Evolutionary conservation across 2,113 vertebrate genomes (phyloP).

Genomic region (Lampris incognitus): DNA sequence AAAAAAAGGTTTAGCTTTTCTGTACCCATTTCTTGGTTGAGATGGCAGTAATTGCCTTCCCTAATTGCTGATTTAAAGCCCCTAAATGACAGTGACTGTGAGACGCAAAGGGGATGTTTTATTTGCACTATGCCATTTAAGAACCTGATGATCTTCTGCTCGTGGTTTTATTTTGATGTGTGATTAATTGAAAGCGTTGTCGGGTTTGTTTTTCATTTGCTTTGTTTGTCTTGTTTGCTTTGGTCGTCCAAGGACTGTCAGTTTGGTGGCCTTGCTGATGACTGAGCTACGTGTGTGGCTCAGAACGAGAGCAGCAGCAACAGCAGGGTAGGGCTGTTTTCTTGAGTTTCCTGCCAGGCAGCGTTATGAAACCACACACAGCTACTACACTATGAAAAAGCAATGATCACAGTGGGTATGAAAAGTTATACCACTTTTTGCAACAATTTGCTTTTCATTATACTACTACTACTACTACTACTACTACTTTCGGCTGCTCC

Average conservation of each 20-base stretch:
- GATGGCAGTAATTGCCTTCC: constrained; percentile 31
- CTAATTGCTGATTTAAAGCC: constrained; percentile 33
- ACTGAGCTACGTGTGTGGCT: constrained; percentile 9
- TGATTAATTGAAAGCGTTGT: constrained; percentile 12
- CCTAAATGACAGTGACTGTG: constrained; percentile 25
- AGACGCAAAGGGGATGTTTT: constrained; percentile 16
- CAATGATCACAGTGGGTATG: too few species aligned
- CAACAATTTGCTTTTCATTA: too few species aligned
- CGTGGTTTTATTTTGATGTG: constrained; percentile 16
- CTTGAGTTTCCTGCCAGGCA: neutral
- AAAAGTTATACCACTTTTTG: too few species aligned
- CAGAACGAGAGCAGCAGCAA: neutral
- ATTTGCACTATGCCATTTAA: constrained; percentile 18
- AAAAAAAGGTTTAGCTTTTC: constrained; percentile 9
- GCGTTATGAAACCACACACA: neutral
- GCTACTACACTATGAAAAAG: neutral
- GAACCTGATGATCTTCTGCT: too few species aligned
- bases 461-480: too few species aligned
- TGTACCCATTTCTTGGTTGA: constrained; percentile 46
- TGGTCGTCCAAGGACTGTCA: neutral
- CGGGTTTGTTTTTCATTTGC: constrained; percentile 22
- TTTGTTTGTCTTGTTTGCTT: constrained; percentile 8
- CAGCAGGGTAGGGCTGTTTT: neutral
- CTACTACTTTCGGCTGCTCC: too few species aligned
- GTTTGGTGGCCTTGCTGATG: constrained; percentile 15